Evolutionary conservation across 2,797 vertebrate species (phyloP).

Genomic region (Cyprinella venusta): DNA sequence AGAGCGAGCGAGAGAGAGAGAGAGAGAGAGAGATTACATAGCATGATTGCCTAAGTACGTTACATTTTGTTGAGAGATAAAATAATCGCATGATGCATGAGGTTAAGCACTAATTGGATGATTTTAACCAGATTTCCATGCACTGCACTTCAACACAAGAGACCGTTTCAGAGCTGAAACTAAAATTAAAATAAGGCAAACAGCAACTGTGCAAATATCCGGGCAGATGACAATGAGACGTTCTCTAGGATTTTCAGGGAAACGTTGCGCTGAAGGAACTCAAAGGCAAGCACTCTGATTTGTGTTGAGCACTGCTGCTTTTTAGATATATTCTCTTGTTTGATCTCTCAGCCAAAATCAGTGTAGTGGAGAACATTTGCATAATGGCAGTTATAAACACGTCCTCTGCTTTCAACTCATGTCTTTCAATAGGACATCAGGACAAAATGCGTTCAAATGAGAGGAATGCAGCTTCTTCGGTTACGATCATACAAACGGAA

Average conservation of each 20-base stretch:
- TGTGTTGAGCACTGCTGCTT: conserved; percentile 36
- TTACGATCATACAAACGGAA: conserved; percentile 25
- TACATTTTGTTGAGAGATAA: background rate
- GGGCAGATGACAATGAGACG: conserved; percentile 28
- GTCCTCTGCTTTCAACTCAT: conserved; percentile 41
- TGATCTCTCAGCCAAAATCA: conserved; percentile 57
- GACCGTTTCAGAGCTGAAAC: background rate
- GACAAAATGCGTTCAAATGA: conserved; percentile 37
- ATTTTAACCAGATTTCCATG: background rate
- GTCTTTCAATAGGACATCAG: conserved; percentile 47
- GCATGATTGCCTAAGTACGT: background rate
- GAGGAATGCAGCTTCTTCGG: background rate
- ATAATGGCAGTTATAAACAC: conserved; percentile 54
- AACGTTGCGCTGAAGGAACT: conserved; percentile 13
- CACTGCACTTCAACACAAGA: conserved; percentile 4
- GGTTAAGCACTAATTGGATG: background rate
- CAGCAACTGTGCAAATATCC: background rate
- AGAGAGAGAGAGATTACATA: background rate
- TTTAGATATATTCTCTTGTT: conserved; percentile 46
- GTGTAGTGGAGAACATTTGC: conserved; percentile 50
- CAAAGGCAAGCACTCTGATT: conserved; percentile 11
- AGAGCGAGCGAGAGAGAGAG: background rate
- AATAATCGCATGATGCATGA: background rate
- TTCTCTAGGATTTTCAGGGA: conserved; percentile 11
- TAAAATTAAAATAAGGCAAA: conserved; percentile 2